Percentiles rank a stretch among this genome's conserved stretches.
phyloP scores from a whole-genome alignment of 2,797 vertebrate genomes.

The Calcarius lapponicus region DNA sequence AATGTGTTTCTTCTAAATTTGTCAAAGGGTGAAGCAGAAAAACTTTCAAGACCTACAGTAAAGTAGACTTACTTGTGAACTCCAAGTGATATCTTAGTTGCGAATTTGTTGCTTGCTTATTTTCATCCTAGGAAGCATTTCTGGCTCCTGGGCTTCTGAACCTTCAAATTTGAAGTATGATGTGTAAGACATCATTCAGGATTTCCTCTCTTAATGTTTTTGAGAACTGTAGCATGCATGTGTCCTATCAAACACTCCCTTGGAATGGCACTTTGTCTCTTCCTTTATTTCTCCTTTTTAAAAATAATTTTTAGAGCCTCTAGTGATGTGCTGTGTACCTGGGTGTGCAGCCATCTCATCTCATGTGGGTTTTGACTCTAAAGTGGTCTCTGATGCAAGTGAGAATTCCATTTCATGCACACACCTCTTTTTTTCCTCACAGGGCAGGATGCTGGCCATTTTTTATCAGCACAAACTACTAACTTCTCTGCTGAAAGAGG shows the following conservation, averaged over 20 bases:
- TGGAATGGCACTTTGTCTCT: neutral
- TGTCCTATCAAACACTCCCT: neutral
- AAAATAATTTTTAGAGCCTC: neutral
- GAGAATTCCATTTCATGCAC: neutral
- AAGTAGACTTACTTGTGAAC: neutral
- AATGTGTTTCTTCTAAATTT: neutral
- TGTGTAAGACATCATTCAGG: neutral
- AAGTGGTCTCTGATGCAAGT: neutral
- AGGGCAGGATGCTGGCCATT: neutral
- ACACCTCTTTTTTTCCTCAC: neutral
- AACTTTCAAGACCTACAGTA: neutral
- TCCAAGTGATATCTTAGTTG: neutral
- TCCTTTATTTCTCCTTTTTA: neutral
- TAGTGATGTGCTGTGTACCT: neutral
- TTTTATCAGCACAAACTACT: neutral
- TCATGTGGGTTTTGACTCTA: neutral
- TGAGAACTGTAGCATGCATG: neutral
- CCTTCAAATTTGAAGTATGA: neutral
- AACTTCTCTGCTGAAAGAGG: neutral
- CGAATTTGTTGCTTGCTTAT: neutral
- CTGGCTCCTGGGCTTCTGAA: neutral
- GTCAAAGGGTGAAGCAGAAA: neutral
- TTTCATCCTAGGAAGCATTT: neutral
- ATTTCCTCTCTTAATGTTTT: neutral
- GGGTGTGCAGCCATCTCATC: neutral